Percentiles rank a stretch among this genome's conserved stretches.
phyloP scores from a whole-genome alignment of 1,140 invertebrate species.

The Dolichoris vasculosae region DNA sequence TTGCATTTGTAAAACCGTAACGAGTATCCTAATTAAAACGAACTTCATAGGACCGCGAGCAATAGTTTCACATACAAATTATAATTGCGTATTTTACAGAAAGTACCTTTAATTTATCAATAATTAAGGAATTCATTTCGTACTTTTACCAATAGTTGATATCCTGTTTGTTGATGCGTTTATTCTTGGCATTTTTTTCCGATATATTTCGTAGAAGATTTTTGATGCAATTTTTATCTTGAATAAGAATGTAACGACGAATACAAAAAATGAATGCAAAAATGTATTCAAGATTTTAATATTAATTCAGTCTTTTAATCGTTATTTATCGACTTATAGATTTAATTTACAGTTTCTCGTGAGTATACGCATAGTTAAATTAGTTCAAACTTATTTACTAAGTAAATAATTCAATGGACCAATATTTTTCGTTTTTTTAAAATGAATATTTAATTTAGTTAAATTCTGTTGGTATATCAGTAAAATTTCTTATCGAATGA shows the following conservation, averaged over 20 bases:
- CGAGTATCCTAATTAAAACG: conserved; percentile 35
- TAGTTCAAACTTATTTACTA: neutral
- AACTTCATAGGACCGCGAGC: neutral
- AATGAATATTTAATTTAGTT: no score
- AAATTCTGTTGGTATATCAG: no score
- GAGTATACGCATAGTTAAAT: neutral
- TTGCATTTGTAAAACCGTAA: neutral
- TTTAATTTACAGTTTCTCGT: neutral
- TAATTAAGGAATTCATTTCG: neutral
- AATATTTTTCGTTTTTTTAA: no score
- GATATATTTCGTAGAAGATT: neutral
- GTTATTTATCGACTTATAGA: neutral
- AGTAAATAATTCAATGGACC: no score
- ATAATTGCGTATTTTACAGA: neutral
- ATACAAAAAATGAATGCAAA: neutral
- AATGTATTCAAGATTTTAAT: neutral
- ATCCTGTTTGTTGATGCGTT: neutral
- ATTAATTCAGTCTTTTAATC: neutral
- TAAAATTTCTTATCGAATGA: neutral
- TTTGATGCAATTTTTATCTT: neutral
- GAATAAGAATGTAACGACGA: neutral
- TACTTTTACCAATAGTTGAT: neutral
- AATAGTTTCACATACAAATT: neutral
- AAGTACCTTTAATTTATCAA: neutral
- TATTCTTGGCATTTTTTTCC: neutral